Evolutionary conservation across 2,797 vertebrate genomes (phyloP), one percentile per base, ranked within the genome.

Genomic region (Oceanodroma leucorhoa): DNA sequence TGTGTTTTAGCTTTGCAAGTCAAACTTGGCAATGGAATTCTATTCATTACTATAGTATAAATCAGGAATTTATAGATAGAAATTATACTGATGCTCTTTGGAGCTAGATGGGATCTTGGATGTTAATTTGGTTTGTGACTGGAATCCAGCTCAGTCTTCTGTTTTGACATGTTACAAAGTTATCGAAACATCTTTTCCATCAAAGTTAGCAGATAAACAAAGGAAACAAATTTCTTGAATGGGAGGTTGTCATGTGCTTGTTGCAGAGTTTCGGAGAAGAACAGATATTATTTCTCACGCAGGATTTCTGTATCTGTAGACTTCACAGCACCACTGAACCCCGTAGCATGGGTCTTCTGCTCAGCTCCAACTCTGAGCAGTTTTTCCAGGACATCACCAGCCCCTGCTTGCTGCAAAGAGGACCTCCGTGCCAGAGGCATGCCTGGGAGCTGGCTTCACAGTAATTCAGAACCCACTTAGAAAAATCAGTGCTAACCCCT

Each of bases 341-440:
- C 11, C 0, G 0, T 6, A 51, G 18, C 0, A 0, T 54, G n/a
- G 21, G 10, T 71, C 34, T 88, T 46, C 51, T 66, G 43, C n/a
- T 62, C 16, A 24, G 27, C 48, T 81, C 43, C 65, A 62, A 0
- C 40, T 58, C 55, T 17, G 55, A 66, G 55, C 43, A 62, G 24
- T 54, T 58, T 62, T 61, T 67, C 34, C 29, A 80, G 64, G 40
- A 58, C n/a, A 21, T 11, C 30, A 20, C 30, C 71, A 70, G 3
- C 6, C 48, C 21, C 27, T 79, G 67, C 67, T 72, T 83, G 67
- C 79, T 89, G 51, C 2, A 3, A 60, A 53, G 60, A 38, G 21
- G 14, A 66, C 29, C 21, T 71, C 26, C 0, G 0, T 71, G n/a
- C 23, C 72, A 16, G 50, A 79, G 58, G 6, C 2, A 1, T 70